Evolutionary conservation across 1,140 invertebrate genomes (phyloP).

Genomic region (Eufriesea mexicana): DNA sequence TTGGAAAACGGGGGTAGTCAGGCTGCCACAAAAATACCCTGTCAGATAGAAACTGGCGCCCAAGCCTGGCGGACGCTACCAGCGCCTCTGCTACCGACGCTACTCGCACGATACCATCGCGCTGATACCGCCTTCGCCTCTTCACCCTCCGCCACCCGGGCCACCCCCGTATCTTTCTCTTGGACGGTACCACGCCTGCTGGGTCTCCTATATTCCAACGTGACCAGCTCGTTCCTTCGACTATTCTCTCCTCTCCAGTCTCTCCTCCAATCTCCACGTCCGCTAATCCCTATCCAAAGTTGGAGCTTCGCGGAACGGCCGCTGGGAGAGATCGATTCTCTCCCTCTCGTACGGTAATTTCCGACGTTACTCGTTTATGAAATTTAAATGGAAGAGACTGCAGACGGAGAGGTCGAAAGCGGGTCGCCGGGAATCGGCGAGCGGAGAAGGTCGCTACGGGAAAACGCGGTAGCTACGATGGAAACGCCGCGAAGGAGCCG

Average conservation of each 20-base stretch:
- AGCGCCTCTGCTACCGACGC: conserved; percentile 10
- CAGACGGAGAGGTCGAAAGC: background rate
- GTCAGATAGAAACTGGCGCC: conserved; percentile 73
- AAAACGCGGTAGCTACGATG: background rate
- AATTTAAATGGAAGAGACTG: conserved; percentile 16
- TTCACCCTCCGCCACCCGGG: background rate
- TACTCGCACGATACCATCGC: conserved; percentile 24
- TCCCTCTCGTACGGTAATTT: background rate
- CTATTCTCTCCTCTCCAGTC: no score
- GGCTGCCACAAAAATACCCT: conserved; percentile 75
- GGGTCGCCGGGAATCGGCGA: conserved; percentile 11
- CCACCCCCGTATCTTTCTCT: conserved; percentile 26
- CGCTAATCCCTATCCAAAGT: background rate
- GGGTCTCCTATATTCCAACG: conserved; percentile 11
- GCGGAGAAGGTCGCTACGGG: background rate
- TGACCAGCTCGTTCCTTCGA: background rate
- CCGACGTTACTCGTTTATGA: conserved; percentile 21
- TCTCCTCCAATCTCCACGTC: background rate
- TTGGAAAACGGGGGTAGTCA: conserved; percentile 55
- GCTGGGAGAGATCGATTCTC: background rate
- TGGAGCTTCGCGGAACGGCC: background rate
- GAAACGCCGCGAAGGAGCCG: conserved; percentile 34
- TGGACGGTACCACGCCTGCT: conserved; percentile 5
- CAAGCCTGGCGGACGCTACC: conserved; percentile 66
- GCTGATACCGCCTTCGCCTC: conserved; percentile 24